phyloP scores from a whole-genome alignment of 2,113 vertebrate genomes.

The Osmerus mordax region DNA sequence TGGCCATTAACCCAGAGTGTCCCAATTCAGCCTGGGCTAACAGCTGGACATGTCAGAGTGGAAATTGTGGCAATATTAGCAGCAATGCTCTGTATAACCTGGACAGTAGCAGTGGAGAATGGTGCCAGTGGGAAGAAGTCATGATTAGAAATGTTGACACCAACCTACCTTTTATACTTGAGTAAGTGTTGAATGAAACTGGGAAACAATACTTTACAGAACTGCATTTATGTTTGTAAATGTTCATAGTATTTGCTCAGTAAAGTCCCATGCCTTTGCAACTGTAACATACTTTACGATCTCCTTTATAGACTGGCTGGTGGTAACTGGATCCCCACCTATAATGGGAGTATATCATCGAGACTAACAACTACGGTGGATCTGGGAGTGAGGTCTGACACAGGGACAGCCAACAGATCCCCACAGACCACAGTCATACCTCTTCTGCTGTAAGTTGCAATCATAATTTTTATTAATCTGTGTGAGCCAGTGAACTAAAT shows the following conservation, averaged over 20 bases:
- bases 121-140: constrained; percentile 37
- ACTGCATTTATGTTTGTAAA: too few species aligned
- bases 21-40: background rate
- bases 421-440: constrained; percentile 12
- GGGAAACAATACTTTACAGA: too few species aligned
- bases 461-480: background rate
- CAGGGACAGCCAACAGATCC: constrained; percentile 20
- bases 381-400: constrained; percentile 42
- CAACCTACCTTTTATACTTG: constrained; percentile 31
- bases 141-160: constrained; percentile 17
- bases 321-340: too few species aligned
- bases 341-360: background rate
- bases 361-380: constrained; percentile 27
- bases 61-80: background rate
- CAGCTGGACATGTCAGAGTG: background rate
- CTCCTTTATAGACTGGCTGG: too few species aligned
- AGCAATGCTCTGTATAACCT: too few species aligned
- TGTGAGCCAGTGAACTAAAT: too few species aligned
- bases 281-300: too few species aligned
- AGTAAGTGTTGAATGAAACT: constrained; percentile 24
- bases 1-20: background rate
- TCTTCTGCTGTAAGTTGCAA: background rate
- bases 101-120: background rate
- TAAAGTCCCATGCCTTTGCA: too few species aligned
- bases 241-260: too few species aligned